Evolutionary conservation across 2,888 invertebrate genomes (phyloP), one percentile per base, ranked within the genome.

Genomic region (Tenthredo amoena): DNA sequence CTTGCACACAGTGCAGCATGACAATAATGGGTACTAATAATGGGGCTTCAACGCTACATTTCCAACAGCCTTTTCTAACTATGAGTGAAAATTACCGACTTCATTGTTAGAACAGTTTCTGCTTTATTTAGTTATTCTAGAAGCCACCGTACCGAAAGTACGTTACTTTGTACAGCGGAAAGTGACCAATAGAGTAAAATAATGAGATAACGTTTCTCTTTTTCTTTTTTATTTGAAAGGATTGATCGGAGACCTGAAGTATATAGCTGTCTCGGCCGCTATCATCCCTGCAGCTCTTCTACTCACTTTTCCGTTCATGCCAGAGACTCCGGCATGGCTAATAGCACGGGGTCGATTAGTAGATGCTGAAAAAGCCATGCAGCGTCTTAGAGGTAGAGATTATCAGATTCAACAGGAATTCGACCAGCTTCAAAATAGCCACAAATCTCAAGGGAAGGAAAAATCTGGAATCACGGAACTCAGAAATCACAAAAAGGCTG

Each of bases 251-350:
- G 91, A 93, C 81, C 94, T 95, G 93, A 90, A 92, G 62, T 90
- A 90, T 55, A 91, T 95, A 76, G 94, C 95, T 1, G 87, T 94
- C 31, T 88, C 94, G 21, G 94, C 94, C 50, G 91, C 94, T 5
- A 85, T 93, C 0, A 89, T 94, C 5, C 94, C 95, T 0, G 88
- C 94, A 12, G 76, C 94, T 7, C 93, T 94, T 74, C 89, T 94
- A 21, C 68, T 94, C n/a, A 87, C 92, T 0, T 95, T 96, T 91
- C 94, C 95, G n/a, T 95, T 96, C 87, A 94, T 97, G 86, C 97
- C 97, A 0, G 97, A 97, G 92, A 96, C 96, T 0, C 97, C 97
- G 0, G 94, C 95, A 4, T 96, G 95, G 91, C 92, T 96, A 50
- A 93, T 95, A 90, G 94, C 95, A 10, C 95, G 95, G 89, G 95